These are phyloP conservation scores for Neoaliturus tenellus DNA, from an alignment of 2,888 invertebrate species.

Conservation along the genomic window DNA sequence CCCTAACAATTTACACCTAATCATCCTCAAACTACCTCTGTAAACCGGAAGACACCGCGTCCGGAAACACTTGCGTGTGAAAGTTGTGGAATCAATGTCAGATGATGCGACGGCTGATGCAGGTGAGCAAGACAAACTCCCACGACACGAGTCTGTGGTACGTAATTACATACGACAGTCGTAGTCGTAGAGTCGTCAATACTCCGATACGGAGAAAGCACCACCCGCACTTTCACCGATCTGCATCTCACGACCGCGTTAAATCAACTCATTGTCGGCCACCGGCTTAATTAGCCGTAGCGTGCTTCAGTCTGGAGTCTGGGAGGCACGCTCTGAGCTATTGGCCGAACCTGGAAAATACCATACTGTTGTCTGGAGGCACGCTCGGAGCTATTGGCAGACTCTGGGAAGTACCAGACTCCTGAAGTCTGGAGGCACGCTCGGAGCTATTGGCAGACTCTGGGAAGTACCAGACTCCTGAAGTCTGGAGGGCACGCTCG, in stretches of 20 bases:
- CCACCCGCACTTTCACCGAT: slow-evolving; percentile 30
- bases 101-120: background rate
- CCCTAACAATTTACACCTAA: background rate
- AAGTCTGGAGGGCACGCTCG: no score
- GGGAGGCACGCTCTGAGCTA: background rate
- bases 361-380: no score
- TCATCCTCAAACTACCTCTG: background rate
- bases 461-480: no score
- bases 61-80: slow-evolving; percentile 12
- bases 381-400: no score
- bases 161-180: background rate
- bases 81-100: background rate
- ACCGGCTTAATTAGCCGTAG: background rate
- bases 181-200: background rate
- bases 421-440: background rate
- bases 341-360: background rate
- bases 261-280: slow-evolving; percentile 33
- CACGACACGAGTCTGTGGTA: background rate
- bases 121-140: background rate
- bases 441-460: background rate
- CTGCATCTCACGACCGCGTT: slow-evolving; percentile 30
- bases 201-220: background rate
- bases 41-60: background rate
- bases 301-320: background rate
- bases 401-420: no score